Conservation (phyloP, 2,113 vertebrate genomes). For the Noturus placidus region DNA sequence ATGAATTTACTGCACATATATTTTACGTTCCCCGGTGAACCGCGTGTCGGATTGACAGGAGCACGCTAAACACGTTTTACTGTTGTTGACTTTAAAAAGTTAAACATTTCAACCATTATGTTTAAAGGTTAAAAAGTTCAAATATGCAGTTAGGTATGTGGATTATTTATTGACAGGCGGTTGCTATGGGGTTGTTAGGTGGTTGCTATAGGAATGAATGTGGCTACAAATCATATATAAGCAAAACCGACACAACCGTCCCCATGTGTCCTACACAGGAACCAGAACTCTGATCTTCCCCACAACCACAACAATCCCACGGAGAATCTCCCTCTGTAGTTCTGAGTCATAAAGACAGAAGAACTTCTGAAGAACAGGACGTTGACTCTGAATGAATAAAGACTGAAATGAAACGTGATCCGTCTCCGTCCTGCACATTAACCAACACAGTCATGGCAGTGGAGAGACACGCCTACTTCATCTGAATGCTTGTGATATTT, state of each 20-base stretch:
- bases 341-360: not conserved
- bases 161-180: not conserved
- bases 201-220: not conserved
- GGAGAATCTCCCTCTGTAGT: not conserved
- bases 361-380: not conserved
- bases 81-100: not conserved
- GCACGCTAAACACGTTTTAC: not conserved
- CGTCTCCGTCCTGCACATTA: not conserved
- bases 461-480: not conserved
- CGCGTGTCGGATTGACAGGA: not conserved
- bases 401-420: not conserved
- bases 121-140: not conserved
- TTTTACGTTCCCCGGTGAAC: not conserved
- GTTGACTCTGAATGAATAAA: not conserved
- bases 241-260: not conserved
- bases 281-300: not conserved
- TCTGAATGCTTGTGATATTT: not conserved
- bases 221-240: no score
- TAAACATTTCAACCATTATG: not conserved
- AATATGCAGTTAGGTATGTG: not conserved
- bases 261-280: not conserved
- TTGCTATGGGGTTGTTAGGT: not conserved
- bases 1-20: not conserved
- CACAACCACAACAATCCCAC: not conserved
- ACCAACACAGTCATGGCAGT: not conserved